Evolutionary conservation across 1,140 invertebrate genomes (phyloP), one percentile per base, ranked within the genome.

Genomic region (Drosophila elegans): DNA sequence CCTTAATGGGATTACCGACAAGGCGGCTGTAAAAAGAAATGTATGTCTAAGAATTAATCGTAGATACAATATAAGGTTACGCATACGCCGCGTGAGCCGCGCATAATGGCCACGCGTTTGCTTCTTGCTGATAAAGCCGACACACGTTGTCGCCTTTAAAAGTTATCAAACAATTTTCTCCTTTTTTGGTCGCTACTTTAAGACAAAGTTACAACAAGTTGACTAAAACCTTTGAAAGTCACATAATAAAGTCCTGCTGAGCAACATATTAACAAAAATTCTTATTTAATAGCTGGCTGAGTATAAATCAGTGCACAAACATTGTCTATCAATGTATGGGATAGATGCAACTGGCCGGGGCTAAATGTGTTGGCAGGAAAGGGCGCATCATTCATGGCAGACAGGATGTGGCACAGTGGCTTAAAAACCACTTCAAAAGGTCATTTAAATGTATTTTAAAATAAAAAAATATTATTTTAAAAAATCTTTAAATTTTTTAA

Each of bases 1-100:
- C 83, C 63, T 83, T 81, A 68, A 94, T 83, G 39, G 78, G 78
- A 91, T 94, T 94, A 55, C 86, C 82, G 57, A 93, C 92, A 61
- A 94, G 90, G 61, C 90, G 93, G 84, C 93, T 93, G 81, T 72
- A 90, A 84, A 80, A 83, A 45, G 63, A 66, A 78, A 84, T 72
- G 49, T 60, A 75, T 46, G 63, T 57, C 72, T 66, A 60, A 25
- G 53, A 49, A 71, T 69, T 68, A 67, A 46, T 53, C 7, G 46
- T 3, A 59, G 49, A 56, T 53, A 59, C 6, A 2, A 32, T 32
- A 21, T 60, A 61, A 88, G 32, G 75, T 88, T 88, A 68, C 78
- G 59, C 45, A 86, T 86, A 73, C 76, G 84, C 49, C 71, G 45
- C 72, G 34, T 89, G 67, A 61, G 60, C 76, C 73, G 42, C 51